A percentile compares a stretch with the other conserved stretches of the same genome.
Conservation (phyloP, 30 jellyfish, hydroid and myxozoan genomes). For the Aurelia coerulea region DNA sequence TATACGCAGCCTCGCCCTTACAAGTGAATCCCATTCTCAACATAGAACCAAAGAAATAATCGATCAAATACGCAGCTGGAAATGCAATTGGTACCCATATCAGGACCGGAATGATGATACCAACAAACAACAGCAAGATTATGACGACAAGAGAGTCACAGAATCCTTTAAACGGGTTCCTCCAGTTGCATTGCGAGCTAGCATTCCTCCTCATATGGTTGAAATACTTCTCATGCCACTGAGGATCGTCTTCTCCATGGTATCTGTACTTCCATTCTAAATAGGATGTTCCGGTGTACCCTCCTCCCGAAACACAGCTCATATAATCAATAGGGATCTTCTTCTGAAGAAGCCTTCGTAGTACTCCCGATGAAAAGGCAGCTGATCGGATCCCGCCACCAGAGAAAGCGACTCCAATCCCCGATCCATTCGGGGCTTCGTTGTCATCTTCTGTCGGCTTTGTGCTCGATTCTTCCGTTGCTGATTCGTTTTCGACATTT, state of each 20-base stretch:
- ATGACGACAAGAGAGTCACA: slow-evolving; percentile 45
- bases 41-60: slow-evolving; percentile 38
- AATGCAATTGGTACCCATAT: slow-evolving; percentile 82
- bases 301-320: slow-evolving; percentile 89
- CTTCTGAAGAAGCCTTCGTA: slow-evolving; percentile 70
- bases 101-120: slow-evolving; percentile 57
- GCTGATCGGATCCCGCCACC: slow-evolving; percentile 94
- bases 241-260: slow-evolving; percentile 71
- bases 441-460: too few species aligned
- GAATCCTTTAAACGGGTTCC: slow-evolving; percentile 60
- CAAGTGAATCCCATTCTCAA: slow-evolving; percentile 69
- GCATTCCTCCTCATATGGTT: slow-evolving; percentile 73
- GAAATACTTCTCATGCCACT: slow-evolving; percentile 86
- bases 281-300: slow-evolving; percentile 80
- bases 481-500: too few species aligned
- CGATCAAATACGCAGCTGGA: slow-evolving; percentile 69
- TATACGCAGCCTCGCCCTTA: slow-evolving; percentile 20
- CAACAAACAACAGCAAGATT: slow-evolving; percentile 43
- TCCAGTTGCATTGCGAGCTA: slow-evolving; percentile 77
- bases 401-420: slow-evolving; percentile 77
- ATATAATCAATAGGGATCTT: slow-evolving; percentile 55
- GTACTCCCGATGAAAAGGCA: slow-evolving; percentile 83
- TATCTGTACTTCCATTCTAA: slow-evolving; percentile 83
- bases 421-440: neutral
- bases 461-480: too few species aligned